Evolutionary conservation across 2,797 vertebrate species (phyloP), one percentile per base, ranked within the genome.

Genomic region (Premnoplex brunnescens): DNA sequence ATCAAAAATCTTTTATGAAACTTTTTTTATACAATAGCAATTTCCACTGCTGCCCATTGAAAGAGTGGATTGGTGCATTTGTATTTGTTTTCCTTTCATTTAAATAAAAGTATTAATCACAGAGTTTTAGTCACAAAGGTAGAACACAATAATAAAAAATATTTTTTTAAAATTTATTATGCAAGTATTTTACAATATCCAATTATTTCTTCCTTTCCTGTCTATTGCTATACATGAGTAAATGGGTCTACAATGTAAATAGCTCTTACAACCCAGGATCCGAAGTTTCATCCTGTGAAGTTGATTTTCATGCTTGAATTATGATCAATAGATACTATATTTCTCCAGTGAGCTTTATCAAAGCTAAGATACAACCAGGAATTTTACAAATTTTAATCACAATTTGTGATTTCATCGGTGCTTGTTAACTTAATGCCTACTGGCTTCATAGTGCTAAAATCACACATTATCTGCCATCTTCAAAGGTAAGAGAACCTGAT

Each of bases 1-100:
- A 59, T 52, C 18, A 8, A 68, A 79, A 88, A 48, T 36, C 0
- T 82, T 72, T 34, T 1, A 5, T 10, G 2, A 14, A 1, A 1
- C 32, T 43, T 67, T 16, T 77, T 91, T 87, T 36, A 14, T 48
- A 36, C 12, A 37, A 13, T 34, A 76, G 11, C 23, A 46, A 41
- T 79, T 89, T 92, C 43, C 43, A 56, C n/a, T 43, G 41, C 6
- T 59, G 6, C 23, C 17, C 2, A 2, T 46, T 86, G n/a, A 71
- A 26, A 49, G 12, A 49, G 7, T 3, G 46, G 1, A 1, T 68
- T 55, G 20, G 6, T 56, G 16, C 11, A 4, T 51, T 76, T 8
- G 7, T 43, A 8, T 76, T 58, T 75, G 26, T 5, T 56, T 56
- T 9, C 6, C 10, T 56, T 48, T 71, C 2, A 23, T 67, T 85